Conservation (phyloP, 2,888 invertebrate genomes). For the Acleris holmiana region DNA sequence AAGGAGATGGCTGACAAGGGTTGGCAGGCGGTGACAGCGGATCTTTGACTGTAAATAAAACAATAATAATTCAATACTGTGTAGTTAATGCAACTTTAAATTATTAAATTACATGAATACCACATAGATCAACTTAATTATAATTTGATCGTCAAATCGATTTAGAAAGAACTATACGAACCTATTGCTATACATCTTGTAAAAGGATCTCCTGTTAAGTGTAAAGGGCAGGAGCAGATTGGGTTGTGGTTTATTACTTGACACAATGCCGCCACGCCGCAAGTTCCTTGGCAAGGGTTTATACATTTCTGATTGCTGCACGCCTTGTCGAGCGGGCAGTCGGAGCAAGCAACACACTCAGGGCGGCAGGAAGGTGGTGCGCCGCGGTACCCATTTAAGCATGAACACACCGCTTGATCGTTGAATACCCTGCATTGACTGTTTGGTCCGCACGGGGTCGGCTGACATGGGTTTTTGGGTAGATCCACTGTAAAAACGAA, state of each 20-base stretch:
- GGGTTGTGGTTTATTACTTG: conserved; percentile 91
- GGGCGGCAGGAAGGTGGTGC: conserved; percentile 88
- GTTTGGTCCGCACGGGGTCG: conserved; percentile 86
- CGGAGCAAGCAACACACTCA: conserved; percentile 89
- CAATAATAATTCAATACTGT: not conserved
- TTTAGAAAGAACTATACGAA: conserved; percentile 59
- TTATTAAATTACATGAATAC: too few species aligned
- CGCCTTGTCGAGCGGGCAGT: conserved; percentile 88
- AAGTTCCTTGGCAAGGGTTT: conserved; percentile 91
- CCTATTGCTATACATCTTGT: conserved; percentile 82
- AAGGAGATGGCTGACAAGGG: conserved; percentile 90
- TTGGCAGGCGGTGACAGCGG: conserved; percentile 67
- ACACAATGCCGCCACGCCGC: conserved; percentile 89
- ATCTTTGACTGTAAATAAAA: conserved; percentile 56
- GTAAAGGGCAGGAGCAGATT: conserved; percentile 87
- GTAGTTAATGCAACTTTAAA: not conserved
- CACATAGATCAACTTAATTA: too few species aligned
- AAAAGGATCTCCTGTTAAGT: conserved; percentile 88
- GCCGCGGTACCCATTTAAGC: conserved; percentile 86
- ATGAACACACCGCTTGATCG: conserved; percentile 88
- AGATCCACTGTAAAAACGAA: conserved; percentile 59
- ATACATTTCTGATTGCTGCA: conserved; percentile 89
- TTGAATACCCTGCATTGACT: conserved; percentile 86
- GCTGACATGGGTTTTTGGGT: conserved; percentile 84
- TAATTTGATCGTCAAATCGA: not conserved